Percentiles rank a stretch among this genome's conserved stretches.
phyloP scores from a whole-genome alignment of 2,797 vertebrate species.

The Rhinogobio ventralis region DNA sequence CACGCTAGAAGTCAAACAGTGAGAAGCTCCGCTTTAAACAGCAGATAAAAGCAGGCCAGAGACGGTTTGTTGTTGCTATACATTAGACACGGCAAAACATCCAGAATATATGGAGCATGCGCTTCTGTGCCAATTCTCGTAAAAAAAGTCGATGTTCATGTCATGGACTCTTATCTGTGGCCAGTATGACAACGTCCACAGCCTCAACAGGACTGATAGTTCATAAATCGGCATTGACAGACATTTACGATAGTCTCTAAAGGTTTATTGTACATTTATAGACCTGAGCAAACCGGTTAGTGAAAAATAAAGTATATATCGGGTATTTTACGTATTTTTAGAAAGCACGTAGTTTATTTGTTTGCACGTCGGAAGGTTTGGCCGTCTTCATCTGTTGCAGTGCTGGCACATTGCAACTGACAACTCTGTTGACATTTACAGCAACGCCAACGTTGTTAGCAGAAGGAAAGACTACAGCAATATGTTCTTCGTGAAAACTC shows the following conservation, averaged over 20 bases:
- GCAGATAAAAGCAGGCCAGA: constrained; percentile 43
- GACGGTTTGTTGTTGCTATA: constrained; percentile 16
- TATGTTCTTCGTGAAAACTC: constrained; percentile 20
- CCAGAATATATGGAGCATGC: not conserved
- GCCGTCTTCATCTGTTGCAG: not conserved
- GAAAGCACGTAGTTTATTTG: not conserved
- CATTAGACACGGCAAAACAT: constrained; percentile 39
- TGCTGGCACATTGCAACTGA: constrained; percentile 1
- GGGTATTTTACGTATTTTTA: not conserved
- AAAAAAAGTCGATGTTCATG: constrained; percentile 8
- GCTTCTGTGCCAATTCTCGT: not conserved
- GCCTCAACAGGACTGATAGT: not conserved
- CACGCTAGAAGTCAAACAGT: constrained; percentile 23
- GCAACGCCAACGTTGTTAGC: not conserved
- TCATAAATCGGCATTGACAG: not conserved
- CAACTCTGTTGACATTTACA: constrained; percentile 28
- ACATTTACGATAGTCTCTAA: not conserved
- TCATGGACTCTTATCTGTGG: not conserved
- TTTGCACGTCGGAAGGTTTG: not conserved
- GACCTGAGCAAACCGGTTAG: not conserved
- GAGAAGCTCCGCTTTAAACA: constrained; percentile 44
- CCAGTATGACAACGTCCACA: not conserved
- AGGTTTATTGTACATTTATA: constrained; percentile 14
- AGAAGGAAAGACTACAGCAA: constrained; percentile 18
- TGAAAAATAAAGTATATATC: not conserved